phyloP scores from a whole-genome alignment of 1,140 invertebrate species.

The Halesus radiatus region DNA sequence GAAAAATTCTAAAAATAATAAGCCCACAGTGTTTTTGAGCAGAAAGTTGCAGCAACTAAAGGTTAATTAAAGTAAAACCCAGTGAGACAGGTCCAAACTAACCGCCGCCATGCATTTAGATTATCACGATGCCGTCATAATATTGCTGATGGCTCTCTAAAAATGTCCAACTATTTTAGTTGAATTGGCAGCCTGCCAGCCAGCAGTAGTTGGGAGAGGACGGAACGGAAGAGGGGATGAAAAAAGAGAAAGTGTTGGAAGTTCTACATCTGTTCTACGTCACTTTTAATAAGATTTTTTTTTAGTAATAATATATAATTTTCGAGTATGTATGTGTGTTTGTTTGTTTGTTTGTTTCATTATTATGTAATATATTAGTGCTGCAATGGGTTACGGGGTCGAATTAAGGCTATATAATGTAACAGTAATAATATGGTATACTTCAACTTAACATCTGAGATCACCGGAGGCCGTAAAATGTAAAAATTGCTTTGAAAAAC shows the following conservation, averaged over 20 bases:
- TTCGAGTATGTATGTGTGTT: too few relatives aligned
- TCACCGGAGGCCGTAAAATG: too few relatives aligned
- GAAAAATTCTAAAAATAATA: too few relatives aligned
- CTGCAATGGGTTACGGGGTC: too few relatives aligned
- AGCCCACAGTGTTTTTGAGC: too few relatives aligned
- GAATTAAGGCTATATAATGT: too few relatives aligned
- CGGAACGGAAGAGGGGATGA: not conserved
- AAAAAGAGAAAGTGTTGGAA: slow-evolving; percentile 14
- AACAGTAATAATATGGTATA: too few relatives aligned
- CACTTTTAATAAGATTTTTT: not conserved
- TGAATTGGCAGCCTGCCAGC: slow-evolving; percentile 49
- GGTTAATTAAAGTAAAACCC: slow-evolving; percentile 37
- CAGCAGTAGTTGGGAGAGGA: not conserved
- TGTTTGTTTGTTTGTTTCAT: too few relatives aligned
- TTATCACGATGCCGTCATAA: slow-evolving; percentile 47
- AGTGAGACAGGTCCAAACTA: slow-evolving; percentile 17
- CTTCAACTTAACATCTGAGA: too few relatives aligned
- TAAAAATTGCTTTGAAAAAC: too few relatives aligned
- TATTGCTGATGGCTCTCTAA: slow-evolving; percentile 57
- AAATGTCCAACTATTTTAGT: slow-evolving; percentile 58
- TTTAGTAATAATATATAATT: too few relatives aligned
- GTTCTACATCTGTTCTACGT: not conserved
- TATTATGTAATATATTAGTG: too few relatives aligned
- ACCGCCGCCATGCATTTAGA: slow-evolving; percentile 9
- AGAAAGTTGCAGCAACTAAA: not conserved